phyloP scores from a whole-genome alignment of 1,140 invertebrate genomes.

The Phymorhynchus buccinoides region DNA sequence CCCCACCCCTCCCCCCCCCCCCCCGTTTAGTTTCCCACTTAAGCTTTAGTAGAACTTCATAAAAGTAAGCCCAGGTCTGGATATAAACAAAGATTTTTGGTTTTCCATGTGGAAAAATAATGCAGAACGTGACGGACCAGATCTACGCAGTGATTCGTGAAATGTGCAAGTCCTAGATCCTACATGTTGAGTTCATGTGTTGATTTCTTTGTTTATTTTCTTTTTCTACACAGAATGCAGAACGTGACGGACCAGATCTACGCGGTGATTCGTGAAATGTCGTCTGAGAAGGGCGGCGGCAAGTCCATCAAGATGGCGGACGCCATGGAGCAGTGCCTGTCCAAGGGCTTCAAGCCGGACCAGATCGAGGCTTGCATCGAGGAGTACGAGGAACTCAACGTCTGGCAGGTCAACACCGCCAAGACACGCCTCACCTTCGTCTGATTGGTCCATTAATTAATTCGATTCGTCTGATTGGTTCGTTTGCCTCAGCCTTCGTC shows the following conservation, averaged over 20 bases:
- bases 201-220: no score
- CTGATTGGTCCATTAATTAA: no score
- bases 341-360: conserved; percentile 91
- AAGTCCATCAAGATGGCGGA: conserved; percentile 82
- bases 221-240: conserved; percentile 74
- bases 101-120: no score
- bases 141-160: conserved; percentile 91
- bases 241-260: conserved; percentile 89
- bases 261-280: conserved; percentile 86
- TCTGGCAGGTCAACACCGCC: conserved; percentile 90
- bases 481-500: no score
- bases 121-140: conserved; percentile 83
- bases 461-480: no score
- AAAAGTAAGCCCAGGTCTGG: no score
- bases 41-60: no score
- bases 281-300: conserved; percentile 76
- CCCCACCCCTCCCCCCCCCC: no score
- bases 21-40: no score
- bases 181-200: no score
- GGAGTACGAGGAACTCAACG: conserved; percentile 94
- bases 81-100: no score
- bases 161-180: no score
- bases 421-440: conserved; percentile 68
- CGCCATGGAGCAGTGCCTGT: conserved; percentile 87
- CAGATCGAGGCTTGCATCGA: conserved; percentile 93